Base-by-base conservation (phyloP, 2,888 invertebrate species). In the Rhagium mordax region DNA sequence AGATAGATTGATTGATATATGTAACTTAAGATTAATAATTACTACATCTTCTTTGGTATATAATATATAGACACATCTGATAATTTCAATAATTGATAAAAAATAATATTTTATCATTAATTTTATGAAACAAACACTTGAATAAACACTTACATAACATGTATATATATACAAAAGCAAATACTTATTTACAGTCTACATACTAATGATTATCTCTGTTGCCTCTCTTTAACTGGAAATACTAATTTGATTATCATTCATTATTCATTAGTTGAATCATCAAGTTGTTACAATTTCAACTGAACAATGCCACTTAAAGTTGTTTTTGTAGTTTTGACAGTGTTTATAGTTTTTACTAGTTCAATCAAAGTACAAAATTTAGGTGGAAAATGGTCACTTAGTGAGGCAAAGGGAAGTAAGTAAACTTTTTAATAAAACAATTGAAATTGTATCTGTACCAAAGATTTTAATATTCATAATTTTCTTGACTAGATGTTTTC, bases 361-460 rank as follows among this genome's bases (percentile, higher is more conserved):
- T 24, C 60, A 27, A 21, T 16, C 1, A 18, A 27, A 33, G 10
- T 49, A 10, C 65, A 68, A 16, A 41, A 70, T 72, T 72, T 81
- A 67, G 75, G 77, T 71, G 81, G 80, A 53, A 66, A 74, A 47
- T 81, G 81, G 81, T 67, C 69, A 20, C 60, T 73, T 33, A 76
- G 70, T 21, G 78, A 76, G 53, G 71, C 74, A 3, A 51, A 53
- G 21, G 76, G 77, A 65, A 70, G 81, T 81, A 61, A 76, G 80
- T 80, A 71, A n/a, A n/a, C 49, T 48, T 48, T 27, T 53, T 67
- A 7, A 13, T 47, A 33, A 7, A 33, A 33, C 1, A 15, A 41
- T n/a, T 2, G 10, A 24, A 24, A 24, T 24, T 24, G n/a, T n/a
- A n/a, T n/a, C n/a, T n/a, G n/a, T n/a, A n/a, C n/a, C n/a, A n/a